Evolutionary conservation across 1,140 invertebrate genomes (phyloP), one percentile per base, ranked within the genome.

Genomic region (Anagrus nilaparvatae): DNA sequence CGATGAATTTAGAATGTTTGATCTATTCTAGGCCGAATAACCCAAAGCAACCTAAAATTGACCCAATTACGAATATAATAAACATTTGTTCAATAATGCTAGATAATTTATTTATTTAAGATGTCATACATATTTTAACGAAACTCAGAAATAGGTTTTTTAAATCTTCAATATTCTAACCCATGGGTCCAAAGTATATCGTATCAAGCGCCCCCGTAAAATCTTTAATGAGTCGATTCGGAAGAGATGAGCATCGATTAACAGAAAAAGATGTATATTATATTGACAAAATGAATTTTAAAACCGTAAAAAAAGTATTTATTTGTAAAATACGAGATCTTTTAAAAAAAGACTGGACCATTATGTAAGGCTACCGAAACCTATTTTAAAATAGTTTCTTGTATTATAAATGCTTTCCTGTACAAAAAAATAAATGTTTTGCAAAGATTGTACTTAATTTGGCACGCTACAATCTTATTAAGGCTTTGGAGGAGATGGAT

Each of bases 231-330:
- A 20, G 35, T 18, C 12, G 8, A 10, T 16, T 46, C n/a, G 34
- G 23, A 2, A 46, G 40, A 39, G 45, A 50, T 34, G 43, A 47
- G 17, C 45, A 47, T 25, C 33, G 17, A 16, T 45, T 47, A 40
- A 44, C 21, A 20, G 18, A 43, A 21, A 44, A 38, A 27, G 43
- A n/a, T n/a, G n/a, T n/a, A n/a, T n/a, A n/a, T n/a, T n/a, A n/a
- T n/a, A n/a, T n/a, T n/a, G n/a, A n/a, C n/a, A n/a, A n/a, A n/a
- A n/a, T n/a, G n/a, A n/a, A n/a, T n/a, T n/a, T n/a, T n/a, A n/a
- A n/a, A n/a, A n/a, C n/a, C n/a, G n/a, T n/a, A n/a, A n/a, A n/a
- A n/a, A n/a, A n/a, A n/a, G n/a, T n/a, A n/a, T n/a, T n/a, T n/a
- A n/a, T n/a, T n/a, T n/a, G n/a, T n/a, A n/a, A n/a, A n/a, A n/a